A percentile compares a stretch with the other conserved stretches of the same genome.
Conservation (phyloP, 2,888 invertebrate genomes). For the Meiosimyza decipiens region DNA sequence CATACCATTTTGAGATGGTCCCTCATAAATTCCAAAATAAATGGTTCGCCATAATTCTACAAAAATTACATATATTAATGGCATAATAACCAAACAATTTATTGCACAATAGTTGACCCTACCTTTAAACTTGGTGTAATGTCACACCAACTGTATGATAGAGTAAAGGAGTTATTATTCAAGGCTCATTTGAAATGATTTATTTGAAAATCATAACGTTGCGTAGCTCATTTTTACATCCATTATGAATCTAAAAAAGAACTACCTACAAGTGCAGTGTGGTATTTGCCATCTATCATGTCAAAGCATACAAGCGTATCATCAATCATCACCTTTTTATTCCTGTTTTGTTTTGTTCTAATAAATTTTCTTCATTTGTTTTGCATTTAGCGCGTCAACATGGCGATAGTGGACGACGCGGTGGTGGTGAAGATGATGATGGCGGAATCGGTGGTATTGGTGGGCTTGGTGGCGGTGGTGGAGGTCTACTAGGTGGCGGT, state of each 20-base stretch:
- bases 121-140: too few relatives aligned
- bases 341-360: neutral
- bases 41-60: too few relatives aligned
- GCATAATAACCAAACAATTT: too few relatives aligned
- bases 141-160: too few relatives aligned
- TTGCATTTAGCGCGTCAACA: slow-evolving; percentile 27
- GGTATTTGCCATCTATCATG: neutral
- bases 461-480: slow-evolving; percentile 44
- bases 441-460: slow-evolving; percentile 28
- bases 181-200: slow-evolving; percentile 11
- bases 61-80: too few relatives aligned
- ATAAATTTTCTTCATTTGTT: slow-evolving; percentile 49
- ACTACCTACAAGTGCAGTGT: neutral
- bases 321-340: neutral
- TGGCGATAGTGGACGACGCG: neutral
- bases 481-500: slow-evolving; percentile 47
- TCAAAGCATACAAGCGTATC: neutral
- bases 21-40: too few relatives aligned
- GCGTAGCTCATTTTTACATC: neutral
- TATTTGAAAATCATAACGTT: neutral
- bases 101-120: too few relatives aligned
- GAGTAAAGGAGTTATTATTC: too few relatives aligned
- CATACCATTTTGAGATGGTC: too few relatives aligned
- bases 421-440: slow-evolving; percentile 27
- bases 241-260: neutral